phyloP scores from a whole-genome alignment of 2,113 vertebrate genomes.

The Chinchilla lanigera region DNA sequence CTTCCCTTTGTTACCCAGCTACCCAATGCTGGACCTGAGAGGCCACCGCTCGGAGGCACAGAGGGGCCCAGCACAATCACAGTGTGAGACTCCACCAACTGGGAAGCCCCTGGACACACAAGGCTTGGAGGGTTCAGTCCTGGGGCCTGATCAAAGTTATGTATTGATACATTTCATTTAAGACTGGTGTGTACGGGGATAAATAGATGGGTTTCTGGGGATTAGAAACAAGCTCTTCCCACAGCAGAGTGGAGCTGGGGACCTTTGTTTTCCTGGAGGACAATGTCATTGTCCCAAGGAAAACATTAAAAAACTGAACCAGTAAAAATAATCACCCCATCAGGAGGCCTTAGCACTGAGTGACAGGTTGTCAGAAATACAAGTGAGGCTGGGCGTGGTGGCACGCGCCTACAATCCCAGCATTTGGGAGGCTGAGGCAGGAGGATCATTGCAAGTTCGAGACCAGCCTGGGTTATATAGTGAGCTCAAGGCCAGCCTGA shows the following conservation, averaged over 20 bases:
- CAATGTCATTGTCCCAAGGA: not conserved
- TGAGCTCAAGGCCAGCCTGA: no score
- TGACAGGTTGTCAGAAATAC: not conserved
- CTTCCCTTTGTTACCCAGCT: not conserved
- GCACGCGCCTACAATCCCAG: no score
- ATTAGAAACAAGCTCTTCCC: conserved; percentile 19
- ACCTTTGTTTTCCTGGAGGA: not conserved
- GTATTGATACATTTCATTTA: conserved; percentile 13
- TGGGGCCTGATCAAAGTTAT: not conserved
- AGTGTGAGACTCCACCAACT: not conserved
- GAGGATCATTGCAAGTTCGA: no score
- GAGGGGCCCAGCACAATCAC: no score
- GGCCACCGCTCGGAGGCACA: not conserved
- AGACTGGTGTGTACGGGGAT: not conserved
- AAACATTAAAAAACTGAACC: not conserved
- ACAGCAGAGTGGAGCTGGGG: not conserved
- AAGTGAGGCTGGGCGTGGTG: not conserved
- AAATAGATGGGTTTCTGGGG: conserved; percentile 49
- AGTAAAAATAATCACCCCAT: not conserved
- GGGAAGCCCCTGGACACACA: not conserved
- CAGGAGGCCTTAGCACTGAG: no score
- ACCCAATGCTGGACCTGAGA: not conserved
- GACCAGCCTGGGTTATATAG: no score
- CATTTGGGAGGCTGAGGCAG: no score
- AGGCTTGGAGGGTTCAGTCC: not conserved